Conservation (phyloP, 2,113 vertebrate species). For the Lepisosteus oculatus region DNA sequence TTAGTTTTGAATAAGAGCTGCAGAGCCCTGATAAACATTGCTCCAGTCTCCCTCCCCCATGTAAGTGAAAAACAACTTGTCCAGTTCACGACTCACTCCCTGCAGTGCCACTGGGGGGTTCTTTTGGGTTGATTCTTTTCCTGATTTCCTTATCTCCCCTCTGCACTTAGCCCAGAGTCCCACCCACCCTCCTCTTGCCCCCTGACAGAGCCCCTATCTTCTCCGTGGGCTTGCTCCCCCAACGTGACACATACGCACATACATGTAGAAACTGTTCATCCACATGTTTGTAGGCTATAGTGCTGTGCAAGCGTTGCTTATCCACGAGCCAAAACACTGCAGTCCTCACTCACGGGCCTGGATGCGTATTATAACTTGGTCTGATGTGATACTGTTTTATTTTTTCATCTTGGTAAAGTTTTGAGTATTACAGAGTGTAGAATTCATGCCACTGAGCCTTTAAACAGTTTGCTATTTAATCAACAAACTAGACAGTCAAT, state of each 20-base stretch:
- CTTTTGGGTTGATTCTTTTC: slow-evolving; percentile 13
- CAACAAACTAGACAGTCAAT: too few relatives aligned
- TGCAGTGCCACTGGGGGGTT: not conserved
- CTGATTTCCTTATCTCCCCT: slow-evolving; percentile 9
- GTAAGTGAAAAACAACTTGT: too few relatives aligned
- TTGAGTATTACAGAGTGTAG: too few relatives aligned
- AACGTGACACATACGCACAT: not conserved
- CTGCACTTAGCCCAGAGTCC: slow-evolving; percentile 9
- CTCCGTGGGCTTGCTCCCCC: not conserved
- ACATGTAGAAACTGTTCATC: not conserved
- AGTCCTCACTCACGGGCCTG: too few relatives aligned
- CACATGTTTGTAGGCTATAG: not conserved
- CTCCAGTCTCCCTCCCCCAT: not conserved
- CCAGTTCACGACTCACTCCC: not conserved
- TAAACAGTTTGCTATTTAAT: too few relatives aligned
- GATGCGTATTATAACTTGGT: too few relatives aligned
- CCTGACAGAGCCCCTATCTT: not conserved
- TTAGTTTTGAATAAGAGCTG: not conserved
- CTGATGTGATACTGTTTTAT: too few relatives aligned
- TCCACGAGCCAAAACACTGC: too few relatives aligned
- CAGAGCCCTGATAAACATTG: not conserved
- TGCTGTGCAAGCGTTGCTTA: too few relatives aligned
- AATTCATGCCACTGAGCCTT: too few relatives aligned
- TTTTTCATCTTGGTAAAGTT: too few relatives aligned
- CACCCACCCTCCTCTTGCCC: not conserved